Percentiles rank a stretch among this genome's conserved stretches.
Conservation (phyloP, 1,140 invertebrate species). For the Danaus melanippus region DNA sequence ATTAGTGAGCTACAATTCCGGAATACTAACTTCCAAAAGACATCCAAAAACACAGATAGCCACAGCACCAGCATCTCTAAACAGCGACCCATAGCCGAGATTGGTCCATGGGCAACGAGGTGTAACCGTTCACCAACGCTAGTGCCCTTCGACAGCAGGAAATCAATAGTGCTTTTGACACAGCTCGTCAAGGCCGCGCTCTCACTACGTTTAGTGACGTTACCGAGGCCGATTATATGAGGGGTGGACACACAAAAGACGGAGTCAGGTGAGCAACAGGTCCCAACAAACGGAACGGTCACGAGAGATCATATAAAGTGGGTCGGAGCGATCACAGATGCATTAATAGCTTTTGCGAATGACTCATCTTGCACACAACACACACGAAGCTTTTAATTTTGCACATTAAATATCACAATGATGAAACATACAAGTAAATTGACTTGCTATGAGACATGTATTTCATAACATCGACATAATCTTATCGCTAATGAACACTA, state of each 20-base stretch:
- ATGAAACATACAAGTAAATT: conserved; percentile 1
- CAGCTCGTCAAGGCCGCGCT: conserved; percentile 10
- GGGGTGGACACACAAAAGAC: conserved; percentile 12
- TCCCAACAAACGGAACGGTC: conserved; percentile 3
- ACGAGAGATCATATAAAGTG: not conserved
- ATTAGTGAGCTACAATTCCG: not conserved
- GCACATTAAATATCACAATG: conserved; percentile 4
- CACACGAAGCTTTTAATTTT: not conserved
- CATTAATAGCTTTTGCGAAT: conserved; percentile 1
- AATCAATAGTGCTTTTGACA: conserved; percentile 6
- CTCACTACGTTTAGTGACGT: conserved; percentile 8
- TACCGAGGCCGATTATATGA: conserved; percentile 7
- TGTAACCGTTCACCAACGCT: not conserved
- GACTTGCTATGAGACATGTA: too few species aligned
- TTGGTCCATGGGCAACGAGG: too few species aligned
- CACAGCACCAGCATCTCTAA: conserved; percentile 33
- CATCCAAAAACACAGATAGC: conserved; percentile 29
- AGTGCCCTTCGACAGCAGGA: conserved; percentile 11
- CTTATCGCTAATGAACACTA: too few species aligned
- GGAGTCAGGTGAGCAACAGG: not conserved
- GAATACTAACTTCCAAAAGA: conserved; percentile 39
- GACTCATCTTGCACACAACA: not conserved
- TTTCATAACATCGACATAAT: too few species aligned
- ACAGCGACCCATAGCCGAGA: conserved; percentile 26
- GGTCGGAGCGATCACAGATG: not conserved